Base-by-base conservation (phyloP, 92 coral and sea anemone genomes). In the Porites rus region DNA sequence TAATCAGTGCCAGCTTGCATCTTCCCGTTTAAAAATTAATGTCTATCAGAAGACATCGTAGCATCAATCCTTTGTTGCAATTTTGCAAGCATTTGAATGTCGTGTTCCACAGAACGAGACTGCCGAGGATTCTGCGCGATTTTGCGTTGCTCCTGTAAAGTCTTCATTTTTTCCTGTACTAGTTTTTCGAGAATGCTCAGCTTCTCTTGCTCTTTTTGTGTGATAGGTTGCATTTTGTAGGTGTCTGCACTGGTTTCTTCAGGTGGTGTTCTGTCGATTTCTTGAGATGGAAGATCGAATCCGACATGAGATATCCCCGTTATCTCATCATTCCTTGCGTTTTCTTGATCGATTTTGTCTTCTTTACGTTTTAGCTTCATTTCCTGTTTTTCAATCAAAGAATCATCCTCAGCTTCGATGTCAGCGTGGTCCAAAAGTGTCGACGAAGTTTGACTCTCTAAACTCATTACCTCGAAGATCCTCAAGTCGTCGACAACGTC, bases 401-500 rank as follows among this genome's bases (percentile, higher is more conserved):
- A 22, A 11, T 17, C 5, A 50, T 74, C 52, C 60, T 24, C 52
- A 11, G 52, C 62, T 64, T 73, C 64, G 13, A 74, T 46, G 10
- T 51, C 25, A 74, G 14, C 11, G 77, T 16, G 60, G 16, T 43
- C 43, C 16, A 11, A 43, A 71, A 13, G n/a, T 3, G 3, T 78
- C 7, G 5, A 31, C 13, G 25, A 53, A 52, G 10, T 13, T 50
- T 46, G 50, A 51, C 51, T 6, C 5, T 54, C 20, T 10, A 58
- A 14, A 24, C 22, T 22, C 80, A 83, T 63, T 11, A 19, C 31
- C 3, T 84, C 65, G 25, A 88, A 78, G 2, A 91, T 60, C 38
- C 28, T 61, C 1, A 91, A 53, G 69, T 91, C 94, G 31, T 88
- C 92, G 4, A 58, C 72, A 60, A 88, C 88, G n/a, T 88, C 92